Evolutionary conservation across 1,140 invertebrate genomes (phyloP), one percentile per base, ranked within the genome.

Genomic region (Drosophila subpulchrella): DNA sequence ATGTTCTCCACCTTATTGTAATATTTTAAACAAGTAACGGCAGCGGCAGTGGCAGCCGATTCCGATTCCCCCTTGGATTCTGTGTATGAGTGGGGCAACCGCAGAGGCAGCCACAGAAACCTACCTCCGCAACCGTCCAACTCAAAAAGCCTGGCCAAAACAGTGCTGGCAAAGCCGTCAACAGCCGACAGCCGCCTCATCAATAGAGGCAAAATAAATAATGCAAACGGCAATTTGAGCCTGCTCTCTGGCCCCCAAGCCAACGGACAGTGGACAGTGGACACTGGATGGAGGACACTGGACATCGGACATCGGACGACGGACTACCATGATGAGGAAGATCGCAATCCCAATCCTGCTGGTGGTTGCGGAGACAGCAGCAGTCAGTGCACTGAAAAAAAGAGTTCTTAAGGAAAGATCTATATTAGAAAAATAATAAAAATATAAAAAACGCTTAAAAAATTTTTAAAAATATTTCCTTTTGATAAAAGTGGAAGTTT

Each of bases 151-250:
- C 44, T 56, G 58, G 63, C 34, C 58, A 67, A 57, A 59, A 59
- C 57, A 42, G 57, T 38, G 56, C 32, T 36, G 68, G 50, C 56
- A 42, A 51, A 44, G 65, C 60, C 65, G 68, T 62, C 76, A 79
- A 48, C 66, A 67, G 81, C 39, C 65, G 46, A 56, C 72, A 62
- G 68, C 30, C 78, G 68, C 60, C 84, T 89, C 84, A 89, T 88
- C 84, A 88, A 88, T 89, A 78, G 84, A 89, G 62, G 66, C 85
- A 88, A 88, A 73, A 89, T 89, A 89, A 89, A 89, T 89, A 89
- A 89, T 89, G 85, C 84, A 89, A 90, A 90, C 84, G 85, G 84
- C 85, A 89, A 89, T 89, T 89, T 89, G 84, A 88, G 84, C 60
- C 78, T 62, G 65, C 65, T 48, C 60, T 53, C 41, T 44, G 60